Conservation (phyloP, 2,888 invertebrate species). For the Limenitis camilla region DNA sequence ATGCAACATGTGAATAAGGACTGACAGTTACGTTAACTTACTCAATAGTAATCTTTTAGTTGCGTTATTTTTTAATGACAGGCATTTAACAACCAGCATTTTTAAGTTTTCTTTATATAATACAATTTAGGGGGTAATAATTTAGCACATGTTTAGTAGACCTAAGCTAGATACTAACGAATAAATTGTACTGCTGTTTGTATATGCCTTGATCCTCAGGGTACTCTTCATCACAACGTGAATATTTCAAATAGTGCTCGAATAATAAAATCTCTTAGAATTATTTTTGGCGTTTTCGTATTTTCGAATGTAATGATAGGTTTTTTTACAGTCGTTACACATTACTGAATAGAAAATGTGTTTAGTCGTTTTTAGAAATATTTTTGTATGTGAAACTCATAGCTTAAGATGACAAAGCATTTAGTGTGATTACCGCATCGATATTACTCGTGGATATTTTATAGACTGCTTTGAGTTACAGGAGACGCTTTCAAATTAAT, state of each 20-base stretch:
- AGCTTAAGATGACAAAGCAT: conserved; percentile 58
- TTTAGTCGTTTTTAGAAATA: conserved; percentile 64
- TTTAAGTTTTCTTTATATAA: conserved; percentile 22
- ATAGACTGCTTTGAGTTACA: conserved; percentile 68
- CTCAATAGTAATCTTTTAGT: conserved; percentile 39
- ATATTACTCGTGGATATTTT: conserved; percentile 35
- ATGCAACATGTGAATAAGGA: conserved; percentile 60
- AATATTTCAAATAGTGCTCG: conserved; percentile 8
- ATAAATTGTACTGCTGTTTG: conserved; percentile 8
- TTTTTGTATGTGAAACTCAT: conserved; percentile 66
- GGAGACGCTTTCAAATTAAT: conserved; percentile 56
- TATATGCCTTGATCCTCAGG: conserved; percentile 14
- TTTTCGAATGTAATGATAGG: conserved; percentile 10
- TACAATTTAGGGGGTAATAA: conserved; percentile 13
- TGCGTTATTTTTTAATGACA: conserved; percentile 35
- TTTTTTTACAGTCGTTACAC: conserved; percentile 18
- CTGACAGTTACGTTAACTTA: conserved; percentile 50
- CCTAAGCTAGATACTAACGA: conserved; percentile 18
- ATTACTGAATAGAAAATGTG: conserved; percentile 41
- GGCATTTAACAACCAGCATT: conserved; percentile 36
- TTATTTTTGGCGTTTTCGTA: conserved; percentile 10
- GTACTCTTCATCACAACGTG: conserved; percentile 8
- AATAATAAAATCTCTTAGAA: conserved; percentile 10
- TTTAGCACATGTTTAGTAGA: conserved; percentile 19
- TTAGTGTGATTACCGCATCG: conserved; percentile 42